These are phyloP conservation scores for Nasonovia ribisnigri DNA, from an alignment of 2,888 invertebrate genomes.

Conservation along the genomic window DNA sequence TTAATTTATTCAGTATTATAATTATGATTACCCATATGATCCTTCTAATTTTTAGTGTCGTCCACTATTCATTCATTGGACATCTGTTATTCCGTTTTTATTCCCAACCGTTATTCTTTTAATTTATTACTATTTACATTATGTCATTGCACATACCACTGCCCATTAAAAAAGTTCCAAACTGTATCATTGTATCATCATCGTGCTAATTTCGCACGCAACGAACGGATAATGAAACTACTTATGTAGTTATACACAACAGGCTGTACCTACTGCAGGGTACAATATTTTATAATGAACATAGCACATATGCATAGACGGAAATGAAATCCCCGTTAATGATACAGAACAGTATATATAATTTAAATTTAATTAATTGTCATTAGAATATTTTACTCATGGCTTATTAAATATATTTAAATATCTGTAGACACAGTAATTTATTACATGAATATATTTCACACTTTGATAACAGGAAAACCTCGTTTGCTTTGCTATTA, in stretches of 20 bases:
- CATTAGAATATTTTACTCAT: background rate
- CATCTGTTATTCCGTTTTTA: background rate
- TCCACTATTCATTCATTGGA: background rate
- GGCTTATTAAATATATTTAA: slow-evolving; percentile 16
- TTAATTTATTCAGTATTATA: background rate
- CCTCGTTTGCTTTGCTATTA: background rate
- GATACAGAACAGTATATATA: slow-evolving; percentile 38
- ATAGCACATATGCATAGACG: background rate
- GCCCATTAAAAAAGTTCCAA: background rate
- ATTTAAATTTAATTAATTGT: slow-evolving; percentile 33
- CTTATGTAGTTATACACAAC: background rate
- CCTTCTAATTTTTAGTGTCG: background rate
- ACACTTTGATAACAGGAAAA: background rate
- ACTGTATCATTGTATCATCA: slow-evolving; percentile 25
- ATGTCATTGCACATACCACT: background rate
- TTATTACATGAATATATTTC: background rate
- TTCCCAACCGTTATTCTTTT: slow-evolving; percentile 31
- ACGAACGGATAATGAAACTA: slow-evolving; percentile 45
- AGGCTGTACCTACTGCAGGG: no score
- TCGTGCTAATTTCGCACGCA: slow-evolving; percentile 40
- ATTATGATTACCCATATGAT: background rate
- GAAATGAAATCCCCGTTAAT: slow-evolving; percentile 51
- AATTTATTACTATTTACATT: slow-evolving; percentile 17
- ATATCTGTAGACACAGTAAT: background rate
- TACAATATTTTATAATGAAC: background rate